Conservation (phyloP, 1,140 invertebrate species). For the Apocrypta bakeri region DNA sequence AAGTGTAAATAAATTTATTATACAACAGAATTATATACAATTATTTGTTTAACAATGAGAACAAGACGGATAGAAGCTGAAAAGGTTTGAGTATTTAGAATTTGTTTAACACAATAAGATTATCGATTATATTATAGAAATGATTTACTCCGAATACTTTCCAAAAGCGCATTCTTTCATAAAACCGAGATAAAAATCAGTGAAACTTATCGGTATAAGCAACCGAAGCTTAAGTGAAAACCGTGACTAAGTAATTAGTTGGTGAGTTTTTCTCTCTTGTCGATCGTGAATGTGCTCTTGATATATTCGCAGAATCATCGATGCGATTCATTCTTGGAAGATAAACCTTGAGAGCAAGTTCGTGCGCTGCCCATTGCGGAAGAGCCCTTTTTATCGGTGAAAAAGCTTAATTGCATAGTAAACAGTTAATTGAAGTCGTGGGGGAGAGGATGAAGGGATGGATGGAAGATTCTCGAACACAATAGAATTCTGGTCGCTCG, state of each 20-base stretch:
- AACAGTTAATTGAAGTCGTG: constrained; percentile 26
- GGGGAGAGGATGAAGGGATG: neutral
- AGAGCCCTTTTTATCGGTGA: neutral
- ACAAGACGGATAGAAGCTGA: too few relatives aligned
- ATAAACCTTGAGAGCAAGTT: neutral
- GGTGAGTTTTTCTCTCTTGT: neutral
- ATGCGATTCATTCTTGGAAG: neutral
- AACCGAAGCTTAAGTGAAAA: constrained; percentile 6
- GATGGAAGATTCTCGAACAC: neutral
- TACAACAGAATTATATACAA: too few relatives aligned
- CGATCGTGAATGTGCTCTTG: neutral
- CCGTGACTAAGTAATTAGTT: constrained; percentile 29
- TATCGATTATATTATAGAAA: too few relatives aligned
- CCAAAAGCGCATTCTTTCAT: too few relatives aligned
- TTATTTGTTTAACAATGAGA: too few relatives aligned
- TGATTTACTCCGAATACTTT: too few relatives aligned
- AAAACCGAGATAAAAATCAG: neutral
- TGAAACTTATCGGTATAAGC: too few relatives aligned
- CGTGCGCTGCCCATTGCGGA: neutral
- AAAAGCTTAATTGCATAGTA: constrained; percentile 30
- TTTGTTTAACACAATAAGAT: too few relatives aligned
- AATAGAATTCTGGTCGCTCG: constrained; percentile 12
- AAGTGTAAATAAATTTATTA: too few relatives aligned
- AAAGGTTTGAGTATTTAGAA: too few relatives aligned
- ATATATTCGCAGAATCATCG: constrained; percentile 30